Conservation (phyloP, 2,797 vertebrate genomes). For the Gouania willdenowi region DNA sequence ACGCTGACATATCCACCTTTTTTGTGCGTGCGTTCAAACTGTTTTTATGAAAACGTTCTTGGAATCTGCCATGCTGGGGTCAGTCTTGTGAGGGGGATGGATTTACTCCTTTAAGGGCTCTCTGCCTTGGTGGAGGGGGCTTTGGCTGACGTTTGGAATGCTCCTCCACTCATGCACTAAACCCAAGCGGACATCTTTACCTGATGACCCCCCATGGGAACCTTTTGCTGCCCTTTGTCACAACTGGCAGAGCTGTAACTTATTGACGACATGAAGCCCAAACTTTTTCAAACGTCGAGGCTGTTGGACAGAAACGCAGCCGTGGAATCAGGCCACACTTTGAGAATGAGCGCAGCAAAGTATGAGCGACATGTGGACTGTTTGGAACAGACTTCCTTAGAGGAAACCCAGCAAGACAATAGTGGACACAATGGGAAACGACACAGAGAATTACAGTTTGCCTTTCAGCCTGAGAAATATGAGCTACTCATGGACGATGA, state of each 20-base stretch:
- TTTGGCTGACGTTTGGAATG: constrained; percentile 43
- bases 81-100: constrained; percentile 27
- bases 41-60: no score
- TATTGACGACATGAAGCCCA: constrained; percentile 51
- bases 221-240: not conserved
- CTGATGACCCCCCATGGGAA: constrained; percentile 28
- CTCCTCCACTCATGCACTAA: constrained; percentile 51
- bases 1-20: no score
- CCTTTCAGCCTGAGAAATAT: constrained; percentile 72
- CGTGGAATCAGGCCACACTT: not conserved
- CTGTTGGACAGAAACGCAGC: constrained; percentile 35
- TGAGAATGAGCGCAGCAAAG: constrained; percentile 2
- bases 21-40: no score
- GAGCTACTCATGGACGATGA: constrained; percentile 68
- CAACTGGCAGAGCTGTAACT: constrained; percentile 5
- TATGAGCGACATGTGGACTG: constrained; percentile 55
- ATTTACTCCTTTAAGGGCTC: constrained; percentile 60
- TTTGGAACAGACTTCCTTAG: constrained; percentile 7
- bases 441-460: constrained; percentile 63
- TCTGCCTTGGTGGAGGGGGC: no score
- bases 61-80: constrained; percentile 2
- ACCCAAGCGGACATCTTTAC: constrained; percentile 46
- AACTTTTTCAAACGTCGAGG: constrained; percentile 24
- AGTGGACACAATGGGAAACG: constrained; percentile 5
- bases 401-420: constrained; percentile 4